Evolutionary conservation across 2,797 vertebrate species (phyloP).

Genomic region (Tangara arthus): DNA sequence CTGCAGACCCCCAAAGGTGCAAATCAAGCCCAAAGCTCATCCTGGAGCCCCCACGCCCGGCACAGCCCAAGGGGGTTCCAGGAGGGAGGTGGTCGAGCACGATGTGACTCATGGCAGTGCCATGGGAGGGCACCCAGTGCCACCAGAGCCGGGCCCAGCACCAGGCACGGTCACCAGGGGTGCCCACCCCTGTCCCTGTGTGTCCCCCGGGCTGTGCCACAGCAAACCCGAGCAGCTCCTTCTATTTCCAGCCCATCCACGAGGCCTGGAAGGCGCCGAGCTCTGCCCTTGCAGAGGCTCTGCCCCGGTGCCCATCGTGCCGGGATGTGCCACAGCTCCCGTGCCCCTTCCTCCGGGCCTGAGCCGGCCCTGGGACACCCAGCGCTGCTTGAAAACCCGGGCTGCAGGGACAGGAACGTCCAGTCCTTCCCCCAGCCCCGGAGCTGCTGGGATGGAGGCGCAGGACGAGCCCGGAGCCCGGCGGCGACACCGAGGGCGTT

Average conservation of each 20-base stretch:
- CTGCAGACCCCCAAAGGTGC: too few species aligned
- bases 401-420: fast-evolving
- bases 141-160: neutral
- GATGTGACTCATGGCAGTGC: neutral
- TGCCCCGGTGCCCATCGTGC: neutral
- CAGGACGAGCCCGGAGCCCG: fast-evolving
- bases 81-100: neutral
- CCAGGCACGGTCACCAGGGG: neutral
- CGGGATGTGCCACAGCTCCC: neutral
- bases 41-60: neutral
- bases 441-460: neutral
- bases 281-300: neutral
- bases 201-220: fast-evolving
- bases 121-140: constrained; percentile 31
- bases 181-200: neutral
- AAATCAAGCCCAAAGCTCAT: fast-evolving
- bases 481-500: neutral
- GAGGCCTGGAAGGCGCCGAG: neutral
- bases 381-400: fast-evolving
- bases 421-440: fast-evolving
- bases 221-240: neutral
- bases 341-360: neutral
- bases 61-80: fast-evolving
- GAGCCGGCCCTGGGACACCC: neutral
- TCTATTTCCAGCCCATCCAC: fast-evolving